Percentiles rank a stretch among this genome's conserved stretches.
These are phyloP conservation scores for Caretta caretta DNA, from an alignment of 2,113 vertebrate species.

Conservation along the genomic window DNA sequence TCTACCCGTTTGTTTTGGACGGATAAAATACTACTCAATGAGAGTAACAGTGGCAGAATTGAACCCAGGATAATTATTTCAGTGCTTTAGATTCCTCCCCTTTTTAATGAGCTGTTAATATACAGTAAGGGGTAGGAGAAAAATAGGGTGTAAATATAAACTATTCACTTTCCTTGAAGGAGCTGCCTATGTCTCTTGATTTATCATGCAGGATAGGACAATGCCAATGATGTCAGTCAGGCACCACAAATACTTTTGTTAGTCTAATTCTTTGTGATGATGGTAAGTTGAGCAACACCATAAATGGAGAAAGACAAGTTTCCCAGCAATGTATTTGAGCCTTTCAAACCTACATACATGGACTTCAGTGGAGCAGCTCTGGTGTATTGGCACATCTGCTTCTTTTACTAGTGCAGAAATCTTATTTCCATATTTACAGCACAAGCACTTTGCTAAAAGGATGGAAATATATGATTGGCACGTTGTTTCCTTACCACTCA, in stretches of 20 bases:
- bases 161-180: conserved; percentile 21
- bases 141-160: conserved; percentile 3
- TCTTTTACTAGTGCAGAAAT: conserved; percentile 37
- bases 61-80: fast-evolving
- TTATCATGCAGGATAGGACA: not conserved
- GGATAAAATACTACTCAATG: not conserved
- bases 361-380: conserved; percentile 39
- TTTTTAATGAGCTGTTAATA: conserved; percentile 2
- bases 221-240: conserved; percentile 36
- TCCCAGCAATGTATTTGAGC: conserved; percentile 32
- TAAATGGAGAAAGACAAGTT: conserved; percentile 71
- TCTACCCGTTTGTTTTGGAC: not conserved
- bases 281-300: conserved; percentile 43
- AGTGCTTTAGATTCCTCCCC: not conserved
- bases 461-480: not conserved
- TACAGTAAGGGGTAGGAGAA: not conserved
- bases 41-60: not conserved
- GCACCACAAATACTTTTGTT: conserved; percentile 54
- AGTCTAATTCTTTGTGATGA: conserved; percentile 51
- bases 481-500: conserved; percentile 25
- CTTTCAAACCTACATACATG: conserved; percentile 50
- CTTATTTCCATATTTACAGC: conserved; percentile 47
- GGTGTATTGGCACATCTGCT: conserved; percentile 42
- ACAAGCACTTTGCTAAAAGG: not conserved
- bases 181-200: not conserved